Percentiles rank a stretch among this genome's conserved stretches.
These are phyloP conservation scores for Campopleginae sp. DNA, from an alignment of 2,888 invertebrate genomes.

Conservation along the genomic window DNA sequence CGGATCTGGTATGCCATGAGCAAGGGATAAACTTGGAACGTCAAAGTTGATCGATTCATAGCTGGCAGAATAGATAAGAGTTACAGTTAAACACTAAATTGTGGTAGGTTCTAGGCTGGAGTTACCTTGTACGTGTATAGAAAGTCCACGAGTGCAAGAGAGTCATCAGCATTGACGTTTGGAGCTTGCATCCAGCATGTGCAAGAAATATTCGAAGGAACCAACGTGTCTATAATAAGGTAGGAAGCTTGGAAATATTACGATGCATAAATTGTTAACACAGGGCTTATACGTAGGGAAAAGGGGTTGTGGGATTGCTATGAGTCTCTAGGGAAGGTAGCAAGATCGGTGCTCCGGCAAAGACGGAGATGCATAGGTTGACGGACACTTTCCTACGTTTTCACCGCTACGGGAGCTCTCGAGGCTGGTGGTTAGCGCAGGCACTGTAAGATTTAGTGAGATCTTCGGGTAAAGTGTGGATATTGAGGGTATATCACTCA, in stretches of 20 bases:
- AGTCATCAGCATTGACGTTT: conserved; percentile 22
- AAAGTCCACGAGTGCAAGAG: background rate
- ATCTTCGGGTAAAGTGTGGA: conserved; percentile 81
- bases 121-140: background rate
- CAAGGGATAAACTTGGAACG: background rate
- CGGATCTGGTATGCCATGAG: background rate
- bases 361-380: conserved; percentile 9
- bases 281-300: conserved; percentile 71
- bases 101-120: background rate
- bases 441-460: conserved; percentile 79
- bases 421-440: conserved; percentile 66
- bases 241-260: conserved; percentile 72
- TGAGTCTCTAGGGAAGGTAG: background rate
- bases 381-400: conserved; percentile 22
- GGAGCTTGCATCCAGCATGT: conserved; percentile 3
- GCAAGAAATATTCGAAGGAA: conserved; percentile 11
- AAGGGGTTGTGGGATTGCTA: conserved; percentile 50
- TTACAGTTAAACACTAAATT: background rate
- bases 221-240: background rate
- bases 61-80: background rate
- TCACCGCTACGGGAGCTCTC: conserved; percentile 40
- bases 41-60: conserved; percentile 11
- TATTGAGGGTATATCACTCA: conserved; percentile 83
- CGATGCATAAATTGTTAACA: conserved; percentile 76
- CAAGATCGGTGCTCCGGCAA: background rate